A percentile compares a stretch with the other conserved stretches of the same genome.
These are phyloP conservation scores for Tiliqua scincoides DNA, from an alignment of 2,113 vertebrate species.

Conservation along the genomic window DNA sequence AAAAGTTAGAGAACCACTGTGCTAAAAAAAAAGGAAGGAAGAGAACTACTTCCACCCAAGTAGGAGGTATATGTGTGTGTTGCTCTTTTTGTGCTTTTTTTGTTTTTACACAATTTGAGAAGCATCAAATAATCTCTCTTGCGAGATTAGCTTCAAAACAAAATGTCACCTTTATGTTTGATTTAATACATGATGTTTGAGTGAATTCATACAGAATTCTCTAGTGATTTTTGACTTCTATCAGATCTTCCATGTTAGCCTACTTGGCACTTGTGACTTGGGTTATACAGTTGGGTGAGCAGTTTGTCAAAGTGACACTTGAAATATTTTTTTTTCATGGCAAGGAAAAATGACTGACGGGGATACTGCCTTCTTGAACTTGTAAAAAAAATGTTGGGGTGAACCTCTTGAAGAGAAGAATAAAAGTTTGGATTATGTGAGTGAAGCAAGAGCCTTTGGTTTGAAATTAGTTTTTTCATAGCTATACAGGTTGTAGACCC, in stretches of 20 bases:
- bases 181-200: constrained; percentile 24
- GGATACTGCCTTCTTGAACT: not conserved
- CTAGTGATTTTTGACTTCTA: not conserved
- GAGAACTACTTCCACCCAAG: not conserved
- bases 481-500: not conserved
- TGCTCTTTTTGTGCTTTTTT: too few species aligned
- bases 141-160: not conserved
- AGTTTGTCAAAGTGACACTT: not conserved
- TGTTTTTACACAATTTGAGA: not conserved
- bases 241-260: not conserved
- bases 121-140: not conserved
- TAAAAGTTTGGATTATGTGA: not conserved
- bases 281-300: not conserved
- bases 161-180: constrained; percentile 1
- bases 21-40: constrained; percentile 10
- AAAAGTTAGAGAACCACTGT: too few species aligned
- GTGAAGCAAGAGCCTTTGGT: not conserved
- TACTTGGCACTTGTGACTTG: not conserved
- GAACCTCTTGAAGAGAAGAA: not conserved
- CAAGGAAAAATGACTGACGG: not conserved
- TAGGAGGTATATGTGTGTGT: too few species aligned
- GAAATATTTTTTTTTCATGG: not conserved
- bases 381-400: not conserved
- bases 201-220: not conserved
- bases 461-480: not conserved